Conservation (phyloP, 2,797 vertebrate genomes). For the Xiphorhynchus erythropygius region DNA sequence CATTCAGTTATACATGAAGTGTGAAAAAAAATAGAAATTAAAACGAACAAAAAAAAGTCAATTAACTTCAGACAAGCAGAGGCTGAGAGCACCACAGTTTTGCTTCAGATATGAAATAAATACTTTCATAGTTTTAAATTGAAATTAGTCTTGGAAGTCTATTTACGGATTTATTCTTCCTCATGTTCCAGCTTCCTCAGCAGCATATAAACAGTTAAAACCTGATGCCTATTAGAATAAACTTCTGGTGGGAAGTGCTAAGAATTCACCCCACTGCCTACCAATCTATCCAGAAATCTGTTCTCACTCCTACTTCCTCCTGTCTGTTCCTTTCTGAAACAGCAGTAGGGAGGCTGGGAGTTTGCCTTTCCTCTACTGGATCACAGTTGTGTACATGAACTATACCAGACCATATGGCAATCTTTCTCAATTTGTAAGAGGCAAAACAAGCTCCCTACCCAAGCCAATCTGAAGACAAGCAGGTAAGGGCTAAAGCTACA, state of each 20-base stretch:
- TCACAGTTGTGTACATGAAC: constrained; percentile 60
- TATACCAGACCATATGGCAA: constrained; percentile 36
- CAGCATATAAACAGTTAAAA: constrained; percentile 40
- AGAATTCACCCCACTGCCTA: constrained; percentile 58
- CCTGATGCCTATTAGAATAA: constrained; percentile 11
- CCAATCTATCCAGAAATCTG: constrained; percentile 61
- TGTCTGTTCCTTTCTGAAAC: constrained; percentile 58
- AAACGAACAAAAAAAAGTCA: neutral
- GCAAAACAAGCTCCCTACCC: constrained; percentile 37
- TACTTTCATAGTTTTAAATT: neutral
- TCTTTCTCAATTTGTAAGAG: neutral
- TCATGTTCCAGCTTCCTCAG: neutral
- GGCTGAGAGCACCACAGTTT: neutral
- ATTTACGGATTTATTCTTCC: neutral
- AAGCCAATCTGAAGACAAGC: neutral
- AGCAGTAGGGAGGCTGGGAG: constrained; percentile 48
- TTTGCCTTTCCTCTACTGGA: constrained; percentile 58
- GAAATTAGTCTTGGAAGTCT: neutral
- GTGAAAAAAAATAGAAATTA: neutral
- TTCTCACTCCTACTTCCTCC: constrained; percentile 68
- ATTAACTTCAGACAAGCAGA: neutral
- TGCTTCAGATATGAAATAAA: neutral
- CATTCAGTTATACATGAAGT: neutral
- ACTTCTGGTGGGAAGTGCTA: constrained; percentile 63
- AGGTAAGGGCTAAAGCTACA: neutral